phyloP scores from a whole-genome alignment of 2,888 invertebrate genomes.

The Pogonocherus hispidulus region DNA sequence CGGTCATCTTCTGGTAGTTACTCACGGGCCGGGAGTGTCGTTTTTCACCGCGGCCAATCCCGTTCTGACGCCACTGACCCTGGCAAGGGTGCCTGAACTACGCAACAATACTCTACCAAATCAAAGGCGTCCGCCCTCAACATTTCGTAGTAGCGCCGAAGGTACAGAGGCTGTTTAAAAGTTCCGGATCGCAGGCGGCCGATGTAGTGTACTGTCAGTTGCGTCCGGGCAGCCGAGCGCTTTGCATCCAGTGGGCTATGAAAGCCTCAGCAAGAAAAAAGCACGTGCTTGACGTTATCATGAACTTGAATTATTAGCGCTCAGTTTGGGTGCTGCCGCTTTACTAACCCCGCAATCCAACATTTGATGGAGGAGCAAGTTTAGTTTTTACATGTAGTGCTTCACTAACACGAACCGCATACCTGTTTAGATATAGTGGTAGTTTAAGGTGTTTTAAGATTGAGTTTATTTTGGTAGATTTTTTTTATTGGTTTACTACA shows the following conservation, averaged over 20 bases:
- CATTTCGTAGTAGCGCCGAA: slow-evolving; percentile 42
- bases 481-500: slow-evolving; percentile 35
- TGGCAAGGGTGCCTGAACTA: slow-evolving; percentile 15
- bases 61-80: slow-evolving; percentile 24
- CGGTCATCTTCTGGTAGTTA: background rate
- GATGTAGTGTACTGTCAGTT: slow-evolving; percentile 58
- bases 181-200: slow-evolving; percentile 52
- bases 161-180: slow-evolving; percentile 40
- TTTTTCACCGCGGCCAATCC: background rate
- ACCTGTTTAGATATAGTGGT: slow-evolving; percentile 14
- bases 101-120: slow-evolving; percentile 20
- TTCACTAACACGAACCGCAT: slow-evolving; percentile 29
- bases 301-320: slow-evolving; percentile 32
- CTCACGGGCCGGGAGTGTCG: background rate
- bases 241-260: slow-evolving; percentile 50
- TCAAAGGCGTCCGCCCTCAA: slow-evolving; percentile 43
- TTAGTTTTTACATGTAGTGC: slow-evolving; percentile 23
- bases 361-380: slow-evolving; percentile 20
- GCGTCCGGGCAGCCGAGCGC: slow-evolving; percentile 65
- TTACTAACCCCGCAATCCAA: slow-evolving; percentile 37
- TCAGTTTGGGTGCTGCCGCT: slow-evolving; percentile 20
- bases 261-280: slow-evolving; percentile 33
- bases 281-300: slow-evolving; percentile 52
- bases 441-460: slow-evolving; percentile 28
- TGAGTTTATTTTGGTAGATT: background rate